Conservation (phyloP, 2,888 invertebrate genomes). For the Microctonus brassicae region DNA sequence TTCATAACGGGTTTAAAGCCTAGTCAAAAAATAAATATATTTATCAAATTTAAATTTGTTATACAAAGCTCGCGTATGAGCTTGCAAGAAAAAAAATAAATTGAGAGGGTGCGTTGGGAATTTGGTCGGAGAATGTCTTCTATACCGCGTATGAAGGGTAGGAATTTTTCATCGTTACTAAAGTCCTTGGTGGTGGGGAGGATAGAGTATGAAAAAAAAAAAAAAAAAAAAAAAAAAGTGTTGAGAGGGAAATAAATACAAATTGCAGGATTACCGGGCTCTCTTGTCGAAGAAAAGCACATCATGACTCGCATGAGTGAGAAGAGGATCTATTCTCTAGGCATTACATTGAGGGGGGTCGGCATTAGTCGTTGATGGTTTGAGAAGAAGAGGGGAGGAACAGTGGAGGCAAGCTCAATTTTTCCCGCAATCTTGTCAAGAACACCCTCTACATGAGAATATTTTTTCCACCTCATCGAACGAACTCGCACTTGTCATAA, state of each 20-base stretch:
- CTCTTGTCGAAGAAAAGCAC: conserved; percentile 28
- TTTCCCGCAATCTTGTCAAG: conserved; percentile 23
- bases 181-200: conserved; percentile 11
- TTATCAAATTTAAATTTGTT: conserved; percentile 12
- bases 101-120: conserved; percentile 43
- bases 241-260: conserved; percentile 67
- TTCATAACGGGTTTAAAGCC: background rate
- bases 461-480: conserved; percentile 32
- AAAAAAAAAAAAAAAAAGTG: conserved; percentile 47
- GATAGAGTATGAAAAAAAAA: conserved; percentile 1
- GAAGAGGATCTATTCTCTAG: conserved; percentile 57
- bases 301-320: conserved; percentile 37
- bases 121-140: conserved; percentile 55
- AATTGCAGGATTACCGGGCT: conserved; percentile 68
- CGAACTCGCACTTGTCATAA: conserved; percentile 34
- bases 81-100: conserved; percentile 13
- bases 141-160: conserved; percentile 37
- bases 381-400: background rate
- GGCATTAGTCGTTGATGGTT: background rate
- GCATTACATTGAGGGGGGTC: conserved; percentile 38
- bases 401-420: conserved; percentile 20
- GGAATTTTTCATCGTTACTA: conserved; percentile 68
- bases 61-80: background rate
- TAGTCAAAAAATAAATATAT: background rate
- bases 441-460: conserved; percentile 19